phyloP scores from a whole-genome alignment of 2,113 vertebrate species.

The Fregetta grallaria region DNA sequence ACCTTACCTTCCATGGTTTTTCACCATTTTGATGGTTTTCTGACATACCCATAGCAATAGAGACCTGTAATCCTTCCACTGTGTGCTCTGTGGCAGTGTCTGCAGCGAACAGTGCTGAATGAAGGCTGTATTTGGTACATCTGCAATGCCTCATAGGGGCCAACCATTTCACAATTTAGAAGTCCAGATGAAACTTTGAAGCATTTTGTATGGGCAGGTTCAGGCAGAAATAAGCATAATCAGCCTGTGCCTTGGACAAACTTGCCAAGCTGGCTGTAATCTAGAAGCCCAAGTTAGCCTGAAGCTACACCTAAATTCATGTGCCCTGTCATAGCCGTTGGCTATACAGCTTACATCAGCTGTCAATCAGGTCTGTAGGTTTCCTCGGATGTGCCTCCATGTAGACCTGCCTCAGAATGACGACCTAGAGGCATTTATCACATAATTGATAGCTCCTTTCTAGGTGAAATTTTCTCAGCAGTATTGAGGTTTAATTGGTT shows the following conservation, averaged over 20 bases:
- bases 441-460: not conserved
- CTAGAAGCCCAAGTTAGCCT: not conserved
- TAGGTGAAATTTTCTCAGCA: not conserved
- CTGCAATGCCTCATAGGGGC: not conserved
- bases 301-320: not conserved
- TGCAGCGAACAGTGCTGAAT: not conserved
- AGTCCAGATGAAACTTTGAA: not conserved
- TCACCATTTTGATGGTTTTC: not conserved
- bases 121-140: not conserved
- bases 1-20: not conserved
- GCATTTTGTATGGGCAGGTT: not conserved
- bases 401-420: not conserved
- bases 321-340: not conserved
- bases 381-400: rapidly evolving
- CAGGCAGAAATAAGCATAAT: not conserved
- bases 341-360: not conserved
- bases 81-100: not conserved
- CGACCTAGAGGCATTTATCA: not conserved
- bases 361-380: not conserved
- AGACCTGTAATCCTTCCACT: not conserved
- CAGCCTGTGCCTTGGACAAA: not conserved
- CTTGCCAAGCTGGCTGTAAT: not conserved
- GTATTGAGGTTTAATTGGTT: not conserved
- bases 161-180: not conserved
- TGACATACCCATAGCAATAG: not conserved